Evolutionary conservation across 1,140 invertebrate genomes (phyloP).

Genomic region (Drosophila parvula): DNA sequence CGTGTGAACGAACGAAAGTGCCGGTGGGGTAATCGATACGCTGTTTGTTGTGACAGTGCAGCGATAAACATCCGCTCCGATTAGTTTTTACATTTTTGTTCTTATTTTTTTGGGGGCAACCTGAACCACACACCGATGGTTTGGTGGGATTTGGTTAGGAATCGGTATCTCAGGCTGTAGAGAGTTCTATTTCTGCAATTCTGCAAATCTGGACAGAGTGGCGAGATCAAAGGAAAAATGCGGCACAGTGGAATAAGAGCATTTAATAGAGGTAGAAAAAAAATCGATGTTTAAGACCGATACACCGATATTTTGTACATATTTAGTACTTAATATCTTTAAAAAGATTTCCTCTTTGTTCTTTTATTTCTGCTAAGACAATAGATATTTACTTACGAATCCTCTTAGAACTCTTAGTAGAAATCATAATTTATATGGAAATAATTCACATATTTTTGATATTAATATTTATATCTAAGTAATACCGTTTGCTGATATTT

Average conservation of each 20-base stretch:
- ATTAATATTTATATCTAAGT: not conserved
- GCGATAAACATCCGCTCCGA: conserved; percentile 51
- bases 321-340: too few species aligned
- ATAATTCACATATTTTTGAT: too few species aligned
- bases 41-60: conserved; percentile 39
- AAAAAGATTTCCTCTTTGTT: too few species aligned
- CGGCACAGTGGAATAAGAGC: not conserved
- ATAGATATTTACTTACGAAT: too few species aligned
- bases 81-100: conserved; percentile 27
- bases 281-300: too few species aligned
- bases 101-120: conserved; percentile 20
- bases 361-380: too few species aligned
- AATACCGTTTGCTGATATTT: too few species aligned
- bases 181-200: not conserved
- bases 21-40: conserved; percentile 43
- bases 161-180: conserved; percentile 1
- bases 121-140: conserved; percentile 15
- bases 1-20: conserved; percentile 51
- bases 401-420: too few species aligned
- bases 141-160: not conserved
- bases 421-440: too few species aligned
- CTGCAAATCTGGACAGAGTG: not conserved
- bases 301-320: too few species aligned
- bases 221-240: conserved; percentile 18
- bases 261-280: not conserved